Base-by-base conservation (phyloP, 1,140 invertebrate genomes). In the Drosophila lacertosa region DNA sequence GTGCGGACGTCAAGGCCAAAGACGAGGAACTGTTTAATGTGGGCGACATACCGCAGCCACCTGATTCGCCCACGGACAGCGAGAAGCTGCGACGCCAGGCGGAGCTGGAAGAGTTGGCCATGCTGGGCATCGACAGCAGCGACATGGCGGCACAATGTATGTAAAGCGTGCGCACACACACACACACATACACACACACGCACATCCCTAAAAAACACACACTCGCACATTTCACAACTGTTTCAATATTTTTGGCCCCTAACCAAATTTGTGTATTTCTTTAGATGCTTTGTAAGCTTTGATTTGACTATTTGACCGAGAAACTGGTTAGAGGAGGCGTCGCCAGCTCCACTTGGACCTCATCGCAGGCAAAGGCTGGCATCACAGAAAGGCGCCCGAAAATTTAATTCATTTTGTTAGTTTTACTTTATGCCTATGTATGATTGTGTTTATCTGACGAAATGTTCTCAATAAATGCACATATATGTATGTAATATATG, bases 121-220 rank as follows among this genome's bases (percentile, higher is more conserved):
- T 95, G 93, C 91, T 95, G 26, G 94, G 94, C 2, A 95, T 95
- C 29, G 94, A 95, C 78, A 94, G 93, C 1, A 93, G 93, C 47
- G 94, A 95, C 88, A 93, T 95, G 77, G 94, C 94, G 7, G 94
- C 94, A 55, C 93, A 93, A 89, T 91, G 89, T 81, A 91, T 92
- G 72, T 91, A 84, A 50, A 59, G n/a, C 4, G 11, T 22, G 24
- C 13, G 11, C 22, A 40, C 39, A 24, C 15, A 47, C 24, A 13
- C 22, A 51, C 22, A 40, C 7, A n/a, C 37, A 67, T 18, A 18
- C 7, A 11, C 32, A 15, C 48, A 42, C 22, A 18, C 33, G 32
- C 37, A 47, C 40, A 2, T 18, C 22, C 16, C 22, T 32, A 18
- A 15, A 4, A 39, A 60, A 35, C 4, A 22, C 40, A 15, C 50